Conservation (phyloP, 1,140 invertebrate species). For the Diprion similis region DNA sequence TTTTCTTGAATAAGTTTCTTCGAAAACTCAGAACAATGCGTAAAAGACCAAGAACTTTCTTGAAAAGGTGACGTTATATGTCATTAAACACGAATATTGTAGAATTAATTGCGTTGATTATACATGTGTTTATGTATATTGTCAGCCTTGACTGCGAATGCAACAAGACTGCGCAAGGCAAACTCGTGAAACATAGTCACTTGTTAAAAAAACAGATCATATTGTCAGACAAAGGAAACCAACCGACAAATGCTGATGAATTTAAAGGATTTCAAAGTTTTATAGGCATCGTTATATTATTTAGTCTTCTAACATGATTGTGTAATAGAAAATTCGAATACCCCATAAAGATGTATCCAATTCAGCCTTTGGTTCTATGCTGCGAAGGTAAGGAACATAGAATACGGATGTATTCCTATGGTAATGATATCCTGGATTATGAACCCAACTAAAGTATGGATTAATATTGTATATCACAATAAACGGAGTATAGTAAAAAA, state of each 20-base stretch:
- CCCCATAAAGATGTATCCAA: constrained; percentile 14
- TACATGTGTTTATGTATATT: no score
- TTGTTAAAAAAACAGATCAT: neutral
- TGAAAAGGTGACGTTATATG: no score
- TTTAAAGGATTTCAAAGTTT: neutral
- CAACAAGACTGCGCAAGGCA: no score
- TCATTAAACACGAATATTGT: no score
- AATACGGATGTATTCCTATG: constrained; percentile 28
- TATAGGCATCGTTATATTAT: no score
- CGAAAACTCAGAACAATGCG: no score
- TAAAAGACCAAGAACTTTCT: no score
- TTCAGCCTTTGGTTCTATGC: constrained; percentile 44
- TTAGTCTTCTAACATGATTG: neutral
- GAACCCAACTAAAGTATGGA: constrained; percentile 29
- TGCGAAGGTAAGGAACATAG: constrained; percentile 39
- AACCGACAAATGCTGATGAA: neutral
- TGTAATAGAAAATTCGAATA: neutral
- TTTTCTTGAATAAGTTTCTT: no score
- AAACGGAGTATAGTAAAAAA: constrained; percentile 37
- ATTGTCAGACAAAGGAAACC: neutral
- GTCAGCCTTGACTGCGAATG: no score
- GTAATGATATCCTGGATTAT: neutral
- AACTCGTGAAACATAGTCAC: no score
- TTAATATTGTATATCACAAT: constrained; percentile 42
- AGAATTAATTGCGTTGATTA: no score